Percentiles rank a stretch among this genome's conserved stretches.
phyloP scores from a whole-genome alignment of 2,113 vertebrate genomes.

The Nicator chloris region DNA sequence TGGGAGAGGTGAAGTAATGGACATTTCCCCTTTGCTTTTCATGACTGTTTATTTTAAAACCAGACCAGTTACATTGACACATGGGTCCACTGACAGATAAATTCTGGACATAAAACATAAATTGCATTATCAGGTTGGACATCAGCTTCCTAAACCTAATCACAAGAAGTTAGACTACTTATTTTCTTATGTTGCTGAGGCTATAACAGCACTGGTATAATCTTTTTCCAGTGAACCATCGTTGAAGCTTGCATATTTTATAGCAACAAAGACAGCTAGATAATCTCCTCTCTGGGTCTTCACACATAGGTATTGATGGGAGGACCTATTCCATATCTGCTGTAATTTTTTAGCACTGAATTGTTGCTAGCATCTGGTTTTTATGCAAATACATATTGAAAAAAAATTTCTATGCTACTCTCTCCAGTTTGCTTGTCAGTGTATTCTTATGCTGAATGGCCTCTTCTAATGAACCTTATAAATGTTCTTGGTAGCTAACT shows the following conservation, averaged over 20 bases:
- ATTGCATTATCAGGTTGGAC: not conserved
- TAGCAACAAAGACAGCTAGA: not conserved
- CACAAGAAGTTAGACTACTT: not conserved
- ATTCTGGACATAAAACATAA: not conserved
- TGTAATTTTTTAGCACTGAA: not conserved
- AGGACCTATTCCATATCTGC: not conserved
- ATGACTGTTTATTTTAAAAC: not conserved
- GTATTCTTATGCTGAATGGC: not conserved
- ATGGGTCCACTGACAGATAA: not conserved
- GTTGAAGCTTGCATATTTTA: not conserved
- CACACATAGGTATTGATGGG: not conserved
- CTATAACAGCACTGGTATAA: not conserved
- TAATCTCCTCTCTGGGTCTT: not conserved
- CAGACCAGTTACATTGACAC: not conserved
- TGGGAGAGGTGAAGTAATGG: not conserved
- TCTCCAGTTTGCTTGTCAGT: not conserved
- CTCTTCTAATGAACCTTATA: not conserved
- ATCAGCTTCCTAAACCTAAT: not conserved
- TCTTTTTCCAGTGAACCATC: not conserved
- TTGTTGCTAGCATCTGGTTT: not conserved
- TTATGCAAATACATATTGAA: not conserved
- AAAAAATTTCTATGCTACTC: not conserved
- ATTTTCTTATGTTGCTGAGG: not conserved
- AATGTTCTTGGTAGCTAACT: conserved; percentile 11
- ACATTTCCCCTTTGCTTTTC: not conserved